Evolutionary conservation across 64 coral and sea anemone species (phyloP), one percentile per base, ranked within the genome.

Genomic region (Stylophora pistillata): DNA sequence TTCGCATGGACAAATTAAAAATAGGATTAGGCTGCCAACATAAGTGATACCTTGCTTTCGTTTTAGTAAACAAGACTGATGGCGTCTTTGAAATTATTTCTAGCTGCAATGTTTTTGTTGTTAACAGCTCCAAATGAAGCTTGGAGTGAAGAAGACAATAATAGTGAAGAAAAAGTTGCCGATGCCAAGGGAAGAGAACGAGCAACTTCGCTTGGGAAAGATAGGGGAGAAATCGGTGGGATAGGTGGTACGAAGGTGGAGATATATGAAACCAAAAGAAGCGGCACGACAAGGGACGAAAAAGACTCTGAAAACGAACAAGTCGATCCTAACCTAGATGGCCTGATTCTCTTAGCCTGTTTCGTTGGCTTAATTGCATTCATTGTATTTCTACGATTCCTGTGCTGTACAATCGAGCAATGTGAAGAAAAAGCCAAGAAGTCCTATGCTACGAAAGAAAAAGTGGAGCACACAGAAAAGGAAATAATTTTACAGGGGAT

Each of bases 351-450:
- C 63, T 30, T 81, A 4, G 78, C 58, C 2, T 81, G 78, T 29
- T 37, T 81, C 21, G 58, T 81, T 13, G 78, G 57, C 4, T 81
- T 81, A 29, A 31, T 81, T 81, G 20, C 63, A 10, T 37, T 64
- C 9, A 62, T 81, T 10, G 78, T 81, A 3, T 18, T 81, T 37
- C 16, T 81, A 15, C 78, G 78, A 34, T 81, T 34, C 31, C 26
- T 64, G 26, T 81, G 77, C 56, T 79, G 78, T 18, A 23, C 25
- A 62, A 57, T 81, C 34, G 57, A 63, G 33, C 56, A 81, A 17
- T 81, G 78, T 30, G 78, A 81, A 30, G 78, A 81, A 57, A 60
- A 32, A 81, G 7, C 56, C 30, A 64, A 63, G 78, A 81, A 15
- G 37, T 31, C 78, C 15, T 10, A 41, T 31, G 57, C 30, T 32